Base-by-base conservation (phyloP, 2,113 vertebrate species). In the Formicarius rufipectus region DNA sequence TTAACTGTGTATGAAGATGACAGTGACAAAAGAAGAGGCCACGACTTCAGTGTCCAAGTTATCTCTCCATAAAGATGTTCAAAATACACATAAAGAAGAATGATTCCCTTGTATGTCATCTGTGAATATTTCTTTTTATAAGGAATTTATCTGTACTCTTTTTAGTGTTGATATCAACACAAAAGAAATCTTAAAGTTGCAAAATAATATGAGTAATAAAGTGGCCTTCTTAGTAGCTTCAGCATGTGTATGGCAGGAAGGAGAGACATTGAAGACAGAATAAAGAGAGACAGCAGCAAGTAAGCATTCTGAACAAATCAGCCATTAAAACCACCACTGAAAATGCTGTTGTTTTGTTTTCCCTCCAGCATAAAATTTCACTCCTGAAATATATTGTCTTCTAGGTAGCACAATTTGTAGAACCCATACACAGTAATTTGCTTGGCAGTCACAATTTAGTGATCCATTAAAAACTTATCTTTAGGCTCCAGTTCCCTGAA, bases 401-500 rank as follows among this genome's bases (percentile, higher is more conserved):
- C 71, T 68, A 92, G 47, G 64, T 66, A 94, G 64, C 42, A 77
- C 42, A 77, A 47, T 89, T 95, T 74, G 71, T 80, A 90, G 90
- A 93, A 40, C n/a, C 63, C 63, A 47, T 77, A 55, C 47, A 63
- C 69, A 93, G 47, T 93, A 73, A 89, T 96, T 88, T 95, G 77
- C 74, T 93, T 87, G 90, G 80, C 74, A 93, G 85, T 66, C 53
- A 80, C 80, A 94, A 94, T 93, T 79, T 94, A 85, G 79, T 60
- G 91, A 94, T 68, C 75, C 87, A 93, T 95, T 95, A 92, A 96
- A 94, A 79, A 88, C 88, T 93, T 93, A 93, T 93, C 90, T 97
- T 93, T 79, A 85, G 91, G 74, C 86, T 85, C 68, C 60, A 55
- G 79, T 49, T 96, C 91, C 83, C 94, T 79, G 79, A 89, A 87